Evolutionary conservation across 2,113 vertebrate species (phyloP).

Genomic region (Hypomesus transpacificus): DNA sequence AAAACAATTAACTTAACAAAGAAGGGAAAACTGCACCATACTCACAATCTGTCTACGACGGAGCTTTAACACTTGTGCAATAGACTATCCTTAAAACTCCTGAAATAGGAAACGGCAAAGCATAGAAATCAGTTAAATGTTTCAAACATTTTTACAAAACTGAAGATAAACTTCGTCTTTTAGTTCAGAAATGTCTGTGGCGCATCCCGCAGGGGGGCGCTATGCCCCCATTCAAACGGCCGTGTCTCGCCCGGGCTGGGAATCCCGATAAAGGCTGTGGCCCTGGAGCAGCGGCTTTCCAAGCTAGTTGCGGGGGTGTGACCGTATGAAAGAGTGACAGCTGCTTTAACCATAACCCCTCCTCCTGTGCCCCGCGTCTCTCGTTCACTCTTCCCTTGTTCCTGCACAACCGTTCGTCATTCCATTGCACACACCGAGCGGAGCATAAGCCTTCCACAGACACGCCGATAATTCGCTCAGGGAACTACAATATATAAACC

Average conservation of each 20-base stretch:
- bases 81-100: not conserved
- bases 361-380: slow-evolving; percentile 40
- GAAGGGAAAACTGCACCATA: not conserved
- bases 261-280: slow-evolving; percentile 13
- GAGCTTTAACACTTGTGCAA: too few relatives aligned
- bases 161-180: slow-evolving; percentile 9
- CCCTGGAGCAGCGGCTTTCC: slow-evolving; percentile 20
- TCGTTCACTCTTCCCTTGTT: slow-evolving; percentile 46
- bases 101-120: not conserved
- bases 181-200: not conserved
- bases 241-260: slow-evolving; percentile 27
- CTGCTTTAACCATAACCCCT: slow-evolving; percentile 59
- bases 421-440: slow-evolving; percentile 66
- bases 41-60: not conserved
- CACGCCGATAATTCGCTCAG: slow-evolving; percentile 66
- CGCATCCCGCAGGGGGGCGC: slow-evolving; percentile 69
- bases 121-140: not conserved
- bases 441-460: slow-evolving; percentile 50
- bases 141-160: not conserved
- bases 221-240: slow-evolving; percentile 46
- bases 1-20: not conserved
- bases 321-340: slow-evolving; percentile 47
- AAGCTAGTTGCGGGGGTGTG: slow-evolving; percentile 32
- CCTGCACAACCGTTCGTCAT: slow-evolving; percentile 55
- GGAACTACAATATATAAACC: slow-evolving; percentile 57